Conservation (phyloP, 2,113 vertebrate genomes). For the Nibea coibor region DNA sequence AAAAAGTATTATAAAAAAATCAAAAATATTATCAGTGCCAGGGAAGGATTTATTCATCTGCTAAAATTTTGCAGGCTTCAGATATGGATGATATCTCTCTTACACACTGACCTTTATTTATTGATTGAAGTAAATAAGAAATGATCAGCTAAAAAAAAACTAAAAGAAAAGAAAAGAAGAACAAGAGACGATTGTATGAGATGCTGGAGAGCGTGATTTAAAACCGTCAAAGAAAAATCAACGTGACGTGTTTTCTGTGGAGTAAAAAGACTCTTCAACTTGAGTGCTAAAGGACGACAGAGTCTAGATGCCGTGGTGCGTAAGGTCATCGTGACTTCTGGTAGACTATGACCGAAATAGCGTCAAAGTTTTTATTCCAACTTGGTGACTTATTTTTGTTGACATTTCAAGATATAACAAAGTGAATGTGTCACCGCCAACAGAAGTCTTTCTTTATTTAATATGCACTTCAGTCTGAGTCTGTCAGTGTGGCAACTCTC, state of each 20-base stretch:
- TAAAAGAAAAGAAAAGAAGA: conserved; percentile 3
- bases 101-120: neutral
- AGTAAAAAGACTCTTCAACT: neutral
- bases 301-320: neutral
- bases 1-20: too few species aligned
- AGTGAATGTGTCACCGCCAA: neutral
- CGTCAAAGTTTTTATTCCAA: neutral
- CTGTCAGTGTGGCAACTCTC: neutral
- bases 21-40: neutral
- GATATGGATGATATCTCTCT: neutral
- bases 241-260: neutral
- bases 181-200: conserved; percentile 11
- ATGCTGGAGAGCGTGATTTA: conserved; percentile 6
- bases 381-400: neutral
- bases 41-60: neutral
- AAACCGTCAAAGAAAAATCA: neutral
- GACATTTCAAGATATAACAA: neutral
- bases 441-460: neutral
- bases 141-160: neutral
- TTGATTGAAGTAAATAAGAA: neutral
- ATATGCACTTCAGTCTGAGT: neutral
- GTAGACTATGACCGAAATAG: neutral
- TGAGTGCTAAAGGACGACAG: neutral
- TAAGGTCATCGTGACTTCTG: neutral
- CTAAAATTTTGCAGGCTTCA: neutral